A percentile compares a stretch with the other conserved stretches of the same genome.
These are phyloP conservation scores for Pionites leucogaster DNA, from an alignment of 2,113 vertebrate species.

Conservation along the genomic window DNA sequence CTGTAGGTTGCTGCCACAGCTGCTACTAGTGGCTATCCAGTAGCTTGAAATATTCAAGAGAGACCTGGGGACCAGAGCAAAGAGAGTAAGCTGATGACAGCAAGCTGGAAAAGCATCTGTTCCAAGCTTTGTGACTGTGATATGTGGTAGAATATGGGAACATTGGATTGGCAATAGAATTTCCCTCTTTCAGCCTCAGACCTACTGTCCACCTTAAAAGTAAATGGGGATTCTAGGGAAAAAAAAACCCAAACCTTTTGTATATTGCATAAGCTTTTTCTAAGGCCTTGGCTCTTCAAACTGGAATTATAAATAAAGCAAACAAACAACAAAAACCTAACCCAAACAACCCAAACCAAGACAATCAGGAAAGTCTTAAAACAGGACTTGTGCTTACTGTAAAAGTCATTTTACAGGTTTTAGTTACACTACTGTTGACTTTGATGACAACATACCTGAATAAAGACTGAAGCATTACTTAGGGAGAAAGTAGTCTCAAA, in stretches of 20 bases:
- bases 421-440: not conserved
- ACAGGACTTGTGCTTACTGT: not conserved
- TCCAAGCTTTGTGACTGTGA: not conserved
- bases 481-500: not conserved
- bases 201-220: not conserved
- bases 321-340: not conserved
- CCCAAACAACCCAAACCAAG: not conserved
- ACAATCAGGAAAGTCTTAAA: not conserved
- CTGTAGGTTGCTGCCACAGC: not conserved
- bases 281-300: not conserved
- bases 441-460: not conserved
- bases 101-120: not conserved
- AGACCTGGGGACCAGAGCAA: not conserved
- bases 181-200: not conserved
- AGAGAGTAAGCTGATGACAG: not conserved
- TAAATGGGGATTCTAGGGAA: not conserved
- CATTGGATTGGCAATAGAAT: not conserved
- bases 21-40: not conserved
- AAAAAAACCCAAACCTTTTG: fast-evolving
- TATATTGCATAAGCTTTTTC: not conserved
- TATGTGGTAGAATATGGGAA: not conserved
- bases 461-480: not conserved
- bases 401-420: not conserved
- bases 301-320: not conserved
- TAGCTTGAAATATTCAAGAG: not conserved